phyloP scores from a whole-genome alignment of 2,113 vertebrate genomes.

The Brienomyrus longianalis region DNA sequence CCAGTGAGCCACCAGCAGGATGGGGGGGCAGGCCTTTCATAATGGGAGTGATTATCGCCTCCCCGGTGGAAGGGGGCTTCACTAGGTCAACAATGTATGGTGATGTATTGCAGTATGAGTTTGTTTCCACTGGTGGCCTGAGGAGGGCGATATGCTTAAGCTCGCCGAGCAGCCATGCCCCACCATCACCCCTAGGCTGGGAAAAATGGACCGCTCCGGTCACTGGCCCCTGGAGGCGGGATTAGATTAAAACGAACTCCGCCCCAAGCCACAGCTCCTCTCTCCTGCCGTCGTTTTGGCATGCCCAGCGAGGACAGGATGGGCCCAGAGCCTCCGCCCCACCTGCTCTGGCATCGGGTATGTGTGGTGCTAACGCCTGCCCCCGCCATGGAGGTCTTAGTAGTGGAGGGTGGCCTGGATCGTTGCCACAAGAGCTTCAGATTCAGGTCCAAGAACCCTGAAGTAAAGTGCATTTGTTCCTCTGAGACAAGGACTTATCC shows the following conservation, averaged over 20 bases:
- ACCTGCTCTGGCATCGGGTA: background rate
- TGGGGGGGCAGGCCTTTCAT: background rate
- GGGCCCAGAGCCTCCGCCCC: background rate
- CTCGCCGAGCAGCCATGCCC: background rate
- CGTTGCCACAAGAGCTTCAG: background rate
- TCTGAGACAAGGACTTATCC: background rate
- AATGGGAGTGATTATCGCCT: background rate
- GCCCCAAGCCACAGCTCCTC: background rate
- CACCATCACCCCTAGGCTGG: background rate
- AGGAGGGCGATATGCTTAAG: background rate
- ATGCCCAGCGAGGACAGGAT: background rate
- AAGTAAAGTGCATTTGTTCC: background rate
- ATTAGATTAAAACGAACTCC: background rate
- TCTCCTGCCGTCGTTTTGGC: background rate
- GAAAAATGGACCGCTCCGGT: background rate
- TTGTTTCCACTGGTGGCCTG: background rate
- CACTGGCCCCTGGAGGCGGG: background rate
- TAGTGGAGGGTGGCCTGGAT: background rate
- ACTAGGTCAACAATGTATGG: background rate
- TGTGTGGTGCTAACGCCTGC: background rate
- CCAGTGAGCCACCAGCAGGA: background rate
- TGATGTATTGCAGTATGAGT: background rate
- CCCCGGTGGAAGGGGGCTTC: background rate
- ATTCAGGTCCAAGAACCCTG: background rate
- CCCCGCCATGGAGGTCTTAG: background rate